Evolutionary conservation across 2,888 invertebrate species (phyloP).

Genomic region (Watsonalla cultraria): DNA sequence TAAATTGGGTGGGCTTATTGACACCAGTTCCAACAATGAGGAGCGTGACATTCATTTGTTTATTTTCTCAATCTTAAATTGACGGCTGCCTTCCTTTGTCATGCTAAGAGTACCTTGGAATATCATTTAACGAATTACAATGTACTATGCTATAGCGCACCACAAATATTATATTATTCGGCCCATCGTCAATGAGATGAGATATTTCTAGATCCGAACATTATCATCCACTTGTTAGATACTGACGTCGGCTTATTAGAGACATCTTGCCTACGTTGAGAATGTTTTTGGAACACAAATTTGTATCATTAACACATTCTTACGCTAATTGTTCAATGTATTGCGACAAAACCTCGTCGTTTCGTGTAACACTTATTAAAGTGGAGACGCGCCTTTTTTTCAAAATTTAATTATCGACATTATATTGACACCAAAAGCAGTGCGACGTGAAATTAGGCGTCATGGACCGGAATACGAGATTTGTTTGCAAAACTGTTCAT

Average conservation of each 20-base stretch:
- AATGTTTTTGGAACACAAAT: slow-evolving; percentile 54
- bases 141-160: background rate
- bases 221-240: slow-evolving; percentile 1
- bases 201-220: slow-evolving; percentile 12
- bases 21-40: slow-evolving; percentile 36
- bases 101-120: background rate
- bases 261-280: slow-evolving; percentile 32
- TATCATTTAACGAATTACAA: background rate
- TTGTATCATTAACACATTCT: slow-evolving; percentile 67
- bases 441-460: slow-evolving; percentile 42
- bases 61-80: slow-evolving; percentile 40
- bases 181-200: background rate
- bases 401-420: slow-evolving; percentile 74
- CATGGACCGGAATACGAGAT: slow-evolving; percentile 26
- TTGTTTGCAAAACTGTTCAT: slow-evolving; percentile 63
- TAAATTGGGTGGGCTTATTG: slow-evolving; percentile 44
- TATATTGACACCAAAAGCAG: slow-evolving; percentile 63
- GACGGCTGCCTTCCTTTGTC: slow-evolving; percentile 11
- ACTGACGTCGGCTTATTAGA: slow-evolving; percentile 20
- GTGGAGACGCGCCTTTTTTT: slow-evolving; percentile 54
- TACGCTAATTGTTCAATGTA: slow-evolving; percentile 63
- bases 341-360: slow-evolving; percentile 53
- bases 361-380: slow-evolving; percentile 72
- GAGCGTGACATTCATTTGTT: slow-evolving; percentile 54
- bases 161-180: background rate